phyloP scores from a whole-genome alignment of 2,888 invertebrate genomes.

The Ormyrus rosae region DNA sequence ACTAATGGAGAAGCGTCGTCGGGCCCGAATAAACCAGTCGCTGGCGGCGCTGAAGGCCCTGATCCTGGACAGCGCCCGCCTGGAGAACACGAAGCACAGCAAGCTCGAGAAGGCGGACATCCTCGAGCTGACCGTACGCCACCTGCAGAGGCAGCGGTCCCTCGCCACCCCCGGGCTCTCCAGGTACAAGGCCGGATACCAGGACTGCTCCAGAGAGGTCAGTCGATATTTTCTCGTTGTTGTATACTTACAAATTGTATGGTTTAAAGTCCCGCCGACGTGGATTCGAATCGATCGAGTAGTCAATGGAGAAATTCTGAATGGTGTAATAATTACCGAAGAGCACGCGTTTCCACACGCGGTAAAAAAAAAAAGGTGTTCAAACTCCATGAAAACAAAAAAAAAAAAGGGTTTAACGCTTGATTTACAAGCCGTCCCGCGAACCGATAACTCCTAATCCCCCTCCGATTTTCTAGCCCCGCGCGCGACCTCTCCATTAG shows the following conservation, averaged over 20 bases:
- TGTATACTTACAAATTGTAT: no score
- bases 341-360: no score
- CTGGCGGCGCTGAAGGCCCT: conserved; percentile 84
- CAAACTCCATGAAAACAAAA: no score
- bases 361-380: no score
- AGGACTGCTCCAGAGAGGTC: conserved; percentile 82
- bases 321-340: no score
- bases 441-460: no score
- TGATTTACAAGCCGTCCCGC: no score
- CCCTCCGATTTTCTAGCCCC: no score
- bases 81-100: conserved; percentile 84
- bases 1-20: conserved; percentile 86
- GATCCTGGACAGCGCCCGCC: conserved; percentile 83
- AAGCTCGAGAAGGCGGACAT: conserved; percentile 92
- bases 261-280: background rate
- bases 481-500: no score
- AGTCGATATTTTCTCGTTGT: conserved; percentile 59
- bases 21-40: conserved; percentile 86
- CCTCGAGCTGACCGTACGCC: conserved; percentile 88
- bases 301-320: no score
- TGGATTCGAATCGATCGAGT: background rate
- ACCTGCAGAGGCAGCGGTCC: conserved; percentile 86
- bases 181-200: conserved; percentile 82
- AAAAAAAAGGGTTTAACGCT: no score
- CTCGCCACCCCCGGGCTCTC: conserved; percentile 80